Base-by-base conservation (phyloP, 2,888 invertebrate species). In the Cryptophagus acutangulus region DNA sequence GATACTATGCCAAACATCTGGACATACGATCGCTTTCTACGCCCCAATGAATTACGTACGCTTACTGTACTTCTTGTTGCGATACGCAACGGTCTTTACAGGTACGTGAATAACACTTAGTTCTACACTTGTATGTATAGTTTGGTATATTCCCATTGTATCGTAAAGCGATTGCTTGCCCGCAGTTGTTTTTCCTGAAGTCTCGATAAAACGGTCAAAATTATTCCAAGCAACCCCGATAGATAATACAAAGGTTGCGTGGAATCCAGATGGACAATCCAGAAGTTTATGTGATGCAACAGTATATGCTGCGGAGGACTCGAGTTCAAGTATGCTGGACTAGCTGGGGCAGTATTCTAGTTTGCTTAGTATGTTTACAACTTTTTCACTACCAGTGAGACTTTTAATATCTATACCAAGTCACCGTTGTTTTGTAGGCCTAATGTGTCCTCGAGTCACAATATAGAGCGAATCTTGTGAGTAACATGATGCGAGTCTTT, bases 131-230 rank as follows among this genome's bases (percentile, higher is more conserved):
- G 49, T 45, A 34, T 45, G 45, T 18, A 51, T 49, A 49, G 48
- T 50, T 48, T 63, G 61, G 45, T 51, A 59, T 17, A 59, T 51
- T 29, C 59, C 54, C 8, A 63, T 62, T 0, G 60, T 65, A 40
- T 64, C 62, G 43, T 63, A 63, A 33, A 65, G 38, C 16, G 55
- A 54, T 41, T 54, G 39, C 49, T 53, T 51, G 12, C 52, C 57
- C 15, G 44, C 39, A 33, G 12, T 45, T 33, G 6, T 20, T 20
- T 20, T 20, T 20, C 20, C 20, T 5, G 6, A 20, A 20, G 50
- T 54, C 13, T 55, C 49, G 2, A 55, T 51, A 43, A 43, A 55
- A 45, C 51, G 40, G 30, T 56, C 56, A 29, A 36, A 57, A 48
- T 55, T 54, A 45, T 55, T 48, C 45, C 43, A 57, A 15, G 52